A percentile compares a stretch with the other conserved stretches of the same genome.
Conservation (phyloP, 2,888 invertebrate genomes). For the Andrena hattorfiana region DNA sequence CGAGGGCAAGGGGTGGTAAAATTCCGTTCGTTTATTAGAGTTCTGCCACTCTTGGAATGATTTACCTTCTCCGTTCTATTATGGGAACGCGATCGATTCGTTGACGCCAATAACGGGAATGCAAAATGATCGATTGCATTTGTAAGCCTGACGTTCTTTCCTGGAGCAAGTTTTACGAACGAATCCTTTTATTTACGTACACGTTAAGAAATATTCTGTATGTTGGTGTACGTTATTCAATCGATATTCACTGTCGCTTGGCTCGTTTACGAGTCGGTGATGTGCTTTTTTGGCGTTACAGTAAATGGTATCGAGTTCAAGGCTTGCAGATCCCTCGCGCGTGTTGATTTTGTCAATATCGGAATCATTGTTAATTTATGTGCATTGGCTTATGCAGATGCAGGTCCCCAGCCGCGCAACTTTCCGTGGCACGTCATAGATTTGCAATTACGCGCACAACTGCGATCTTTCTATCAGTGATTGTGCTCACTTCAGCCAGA, state of each 20-base stretch:
- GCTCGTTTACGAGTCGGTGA: not conserved
- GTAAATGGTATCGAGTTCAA: conserved; percentile 22
- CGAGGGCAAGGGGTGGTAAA: not conserved
- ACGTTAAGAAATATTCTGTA: too few species aligned
- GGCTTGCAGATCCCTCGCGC: not conserved
- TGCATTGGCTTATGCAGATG: conserved; percentile 34
- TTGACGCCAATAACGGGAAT: conserved; percentile 44
- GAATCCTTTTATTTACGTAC: too few species aligned
- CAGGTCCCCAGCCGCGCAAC: not conserved
- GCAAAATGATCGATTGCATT: conserved; percentile 29
- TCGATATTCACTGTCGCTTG: not conserved
- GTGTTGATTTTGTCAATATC: conserved; percentile 13
- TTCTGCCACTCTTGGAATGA: conserved; percentile 18
- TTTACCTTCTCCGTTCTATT: conserved; percentile 42
- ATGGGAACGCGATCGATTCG: conserved; percentile 47
- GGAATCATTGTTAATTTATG: conserved; percentile 25
- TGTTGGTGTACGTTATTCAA: too few species aligned
- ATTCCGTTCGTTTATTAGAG: conserved; percentile 2
- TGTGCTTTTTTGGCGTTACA: too few species aligned
- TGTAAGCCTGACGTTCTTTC: not conserved
- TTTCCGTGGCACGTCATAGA: conserved; percentile 1
- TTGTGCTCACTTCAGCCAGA: not conserved
- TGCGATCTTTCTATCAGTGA: too few species aligned
- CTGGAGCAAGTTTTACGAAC: not conserved
- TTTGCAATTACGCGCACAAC: not conserved